Evolutionary conservation across 2,113 vertebrate species (phyloP).

Genomic region (Nibea albiflora): DNA sequence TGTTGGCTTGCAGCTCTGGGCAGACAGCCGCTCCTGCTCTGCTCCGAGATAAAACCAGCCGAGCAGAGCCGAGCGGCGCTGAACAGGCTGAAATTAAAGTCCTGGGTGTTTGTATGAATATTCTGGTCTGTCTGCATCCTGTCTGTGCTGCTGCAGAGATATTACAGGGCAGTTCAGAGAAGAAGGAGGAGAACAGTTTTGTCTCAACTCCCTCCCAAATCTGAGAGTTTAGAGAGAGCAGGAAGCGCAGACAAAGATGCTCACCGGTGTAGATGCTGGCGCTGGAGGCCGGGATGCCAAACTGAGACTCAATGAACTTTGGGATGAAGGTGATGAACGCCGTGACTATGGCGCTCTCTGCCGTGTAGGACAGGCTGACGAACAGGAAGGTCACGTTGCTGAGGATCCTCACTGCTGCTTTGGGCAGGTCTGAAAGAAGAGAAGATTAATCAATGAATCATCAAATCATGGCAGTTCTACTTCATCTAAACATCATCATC

Average conservation of each 20-base stretch:
- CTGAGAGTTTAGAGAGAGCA: neutral
- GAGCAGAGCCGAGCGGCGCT: neutral
- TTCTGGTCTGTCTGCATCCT: slow-evolving; percentile 44
- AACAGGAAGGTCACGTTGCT: slow-evolving; percentile 99
- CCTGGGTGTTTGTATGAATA: slow-evolving; percentile 4
- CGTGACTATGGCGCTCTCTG: slow-evolving; percentile 99
- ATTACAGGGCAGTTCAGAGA: neutral
- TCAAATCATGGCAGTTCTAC: no score
- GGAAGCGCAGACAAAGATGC: neutral
- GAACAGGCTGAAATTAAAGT: slow-evolving; percentile 23
- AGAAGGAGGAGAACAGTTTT: neutral
- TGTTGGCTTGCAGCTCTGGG: slow-evolving; percentile 17
- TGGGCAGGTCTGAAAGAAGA: slow-evolving; percentile 89
- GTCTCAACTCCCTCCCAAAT: no score
- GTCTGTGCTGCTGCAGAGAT: slow-evolving; percentile 20
- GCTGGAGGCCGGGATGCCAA: slow-evolving; percentile 97
- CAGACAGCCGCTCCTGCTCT: slow-evolving; percentile 15
- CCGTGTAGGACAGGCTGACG: slow-evolving; percentile 99
- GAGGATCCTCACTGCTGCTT: slow-evolving; percentile 97
- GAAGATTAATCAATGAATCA: no score
- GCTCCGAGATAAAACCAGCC: slow-evolving; percentile 12
- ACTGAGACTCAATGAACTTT: slow-evolving; percentile 99
- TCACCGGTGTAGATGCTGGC: slow-evolving; percentile 99
- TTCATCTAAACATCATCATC: neutral
- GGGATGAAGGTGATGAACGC: slow-evolving; percentile 99